Evolutionary conservation across 37 sponge, comb jelly and placozoan species (phyloP).

Genomic region (Petrosia ficiformis): DNA sequence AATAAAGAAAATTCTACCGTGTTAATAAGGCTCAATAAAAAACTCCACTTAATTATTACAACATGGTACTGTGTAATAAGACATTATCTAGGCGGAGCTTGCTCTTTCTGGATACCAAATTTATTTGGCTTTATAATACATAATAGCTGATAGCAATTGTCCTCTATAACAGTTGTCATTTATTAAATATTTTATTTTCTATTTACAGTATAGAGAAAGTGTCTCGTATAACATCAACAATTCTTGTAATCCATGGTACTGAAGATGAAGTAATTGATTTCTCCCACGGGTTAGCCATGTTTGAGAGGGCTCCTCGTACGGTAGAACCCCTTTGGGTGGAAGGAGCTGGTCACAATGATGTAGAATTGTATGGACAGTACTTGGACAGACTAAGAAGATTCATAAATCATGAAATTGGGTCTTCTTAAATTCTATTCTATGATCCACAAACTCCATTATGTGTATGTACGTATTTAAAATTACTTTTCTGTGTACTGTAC

Average conservation of each 20-base stretch:
- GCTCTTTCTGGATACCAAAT: too few relatives aligned
- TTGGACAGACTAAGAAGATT: conserved; percentile 90
- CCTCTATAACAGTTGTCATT: too few relatives aligned
- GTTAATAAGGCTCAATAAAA: too few relatives aligned
- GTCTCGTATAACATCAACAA: conserved; percentile 70
- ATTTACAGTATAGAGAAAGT: conserved; percentile 83
- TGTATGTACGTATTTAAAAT: not conserved
- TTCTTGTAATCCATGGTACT: conserved; percentile 97
- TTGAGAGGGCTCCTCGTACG: conserved; percentile 87
- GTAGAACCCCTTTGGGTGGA: conserved; percentile 99
- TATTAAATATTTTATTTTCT: too few relatives aligned
- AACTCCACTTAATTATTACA: too few relatives aligned
- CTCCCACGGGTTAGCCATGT: conserved; percentile 91
- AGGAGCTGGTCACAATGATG: conserved; percentile 99
- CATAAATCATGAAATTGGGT: conserved; percentile 72
- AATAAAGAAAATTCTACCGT: too few relatives aligned
- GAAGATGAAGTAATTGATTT: conserved; percentile 99
- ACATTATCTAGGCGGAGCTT: too few relatives aligned
- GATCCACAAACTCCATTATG: not conserved
- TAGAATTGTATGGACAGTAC: conserved; percentile 94
- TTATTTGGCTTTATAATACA: too few relatives aligned
- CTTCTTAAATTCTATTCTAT: conserved; percentile 33
- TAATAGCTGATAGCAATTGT: too few relatives aligned
- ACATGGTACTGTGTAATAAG: too few relatives aligned
- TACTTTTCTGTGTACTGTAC: too few relatives aligned